Evolutionary conservation across 1,140 invertebrate genomes (phyloP).

Genomic region (Idris sp.): DNA sequence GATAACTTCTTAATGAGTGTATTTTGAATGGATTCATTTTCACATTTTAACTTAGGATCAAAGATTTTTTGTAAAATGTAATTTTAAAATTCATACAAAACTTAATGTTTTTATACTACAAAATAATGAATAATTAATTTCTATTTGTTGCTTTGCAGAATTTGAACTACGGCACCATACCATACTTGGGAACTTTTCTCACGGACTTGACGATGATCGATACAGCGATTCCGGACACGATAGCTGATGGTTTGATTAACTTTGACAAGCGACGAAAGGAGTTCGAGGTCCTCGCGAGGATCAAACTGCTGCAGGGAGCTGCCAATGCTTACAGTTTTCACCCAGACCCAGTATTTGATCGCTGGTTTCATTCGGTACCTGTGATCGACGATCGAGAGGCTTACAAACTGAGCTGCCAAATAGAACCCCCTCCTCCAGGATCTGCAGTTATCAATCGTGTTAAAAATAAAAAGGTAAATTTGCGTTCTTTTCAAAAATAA

Average conservation of each 20-base stretch:
- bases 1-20: too few relatives aligned
- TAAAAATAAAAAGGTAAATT: slow-evolving; percentile 74
- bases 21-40: too few relatives aligned
- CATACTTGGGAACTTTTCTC: slow-evolving; percentile 98
- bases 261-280: slow-evolving; percentile 99
- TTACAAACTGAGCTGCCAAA: slow-evolving; percentile 92
- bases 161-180: slow-evolving; percentile 96
- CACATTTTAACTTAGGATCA: too few relatives aligned
- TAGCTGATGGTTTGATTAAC: slow-evolving; percentile 93
- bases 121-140: neutral
- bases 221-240: slow-evolving; percentile 94
- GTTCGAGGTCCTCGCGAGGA: slow-evolving; percentile 98
- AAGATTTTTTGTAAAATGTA: too few relatives aligned
- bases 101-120: too few relatives aligned
- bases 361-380: slow-evolving; percentile 94
- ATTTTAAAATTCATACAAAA: too few relatives aligned
- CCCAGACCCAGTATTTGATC: slow-evolving; percentile 89
- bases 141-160: slow-evolving; percentile 74
- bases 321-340: slow-evolving; percentile 96
- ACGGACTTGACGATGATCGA: slow-evolving; percentile 99
- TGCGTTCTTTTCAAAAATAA: too few relatives aligned
- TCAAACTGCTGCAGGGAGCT: slow-evolving; percentile 97
- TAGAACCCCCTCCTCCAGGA: slow-evolving; percentile 84
- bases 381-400: slow-evolving; percentile 94
- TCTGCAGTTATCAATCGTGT: slow-evolving; percentile 70